Base-by-base conservation (phyloP, 2,113 vertebrate genomes). In the Brachypodius melanocephalos region DNA sequence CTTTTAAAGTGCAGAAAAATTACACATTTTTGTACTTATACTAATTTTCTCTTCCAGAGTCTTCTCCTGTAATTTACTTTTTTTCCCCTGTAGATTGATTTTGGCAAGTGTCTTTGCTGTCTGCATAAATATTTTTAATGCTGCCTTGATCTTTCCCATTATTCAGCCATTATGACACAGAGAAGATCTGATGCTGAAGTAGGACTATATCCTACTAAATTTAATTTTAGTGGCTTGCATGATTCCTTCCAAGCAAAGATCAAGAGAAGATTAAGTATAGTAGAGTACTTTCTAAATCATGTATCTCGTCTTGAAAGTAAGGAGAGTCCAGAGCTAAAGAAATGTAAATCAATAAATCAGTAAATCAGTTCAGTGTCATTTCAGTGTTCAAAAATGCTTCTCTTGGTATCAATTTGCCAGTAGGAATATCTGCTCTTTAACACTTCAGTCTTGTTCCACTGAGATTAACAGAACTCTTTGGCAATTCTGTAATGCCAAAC, bases 241-340 rank as follows among this genome's bases (percentile, higher is more conserved):
- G 76, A 81, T 76, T 89, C 25, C 25, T 82, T 92, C 62, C 36
- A 46, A 61, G n/a, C 54, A 69, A 93, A 51, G 17, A 85, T 88
- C 84, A 85, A 68, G 28, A 79, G 20, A 88, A 72, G 42, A 88
- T 79, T 88, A 55, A 71, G 14, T 45, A 43, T 8, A 82, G 66
- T 42, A 32, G 31, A 79, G 36, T 43, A 82, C 62, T 92, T 85
- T 90, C 57, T 92, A 96, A 92, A 68, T 88, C 75, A 92, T 22
- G 22, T 79, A 38, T 88, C 83, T 82, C 90, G 57, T 74, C 72
- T 75, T 83, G 24, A 58, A 95, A 72, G 31, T 79, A 59, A 45
- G 88, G 22, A 69, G 31, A 51, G 32, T 88, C 29, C 52, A 79
- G 42, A 92, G 17, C 17, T 68, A 78, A 75, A 82, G 24, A 95